Percentiles rank a stretch among this genome's conserved stretches.
Evolutionary conservation across 2,113 vertebrate genomes (phyloP).

Genomic region (Phoxinus phoxinus): DNA sequence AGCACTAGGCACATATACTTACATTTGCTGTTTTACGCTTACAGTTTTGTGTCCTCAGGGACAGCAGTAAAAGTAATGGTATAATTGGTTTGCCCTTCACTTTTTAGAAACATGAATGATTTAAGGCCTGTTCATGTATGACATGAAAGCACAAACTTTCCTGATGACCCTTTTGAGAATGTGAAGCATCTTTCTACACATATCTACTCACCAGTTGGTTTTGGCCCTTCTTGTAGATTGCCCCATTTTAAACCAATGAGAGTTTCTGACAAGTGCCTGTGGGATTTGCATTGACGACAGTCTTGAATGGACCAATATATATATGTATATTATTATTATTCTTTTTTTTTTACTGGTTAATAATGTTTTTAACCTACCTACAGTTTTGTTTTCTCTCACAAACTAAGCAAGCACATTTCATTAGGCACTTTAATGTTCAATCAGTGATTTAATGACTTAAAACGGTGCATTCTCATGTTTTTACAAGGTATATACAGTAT

Average conservation of each 20-base stretch:
- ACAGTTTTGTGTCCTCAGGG: neutral
- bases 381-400: neutral
- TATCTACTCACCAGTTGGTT: no score
- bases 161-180: neutral
- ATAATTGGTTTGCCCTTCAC: neutral
- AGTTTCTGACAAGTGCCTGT: neutral
- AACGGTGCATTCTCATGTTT: neutral
- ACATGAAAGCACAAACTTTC: neutral
- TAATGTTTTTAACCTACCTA: neutral
- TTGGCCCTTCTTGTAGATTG: neutral
- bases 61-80: neutral
- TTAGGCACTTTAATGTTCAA: conserved; percentile 40
- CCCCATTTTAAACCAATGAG: neutral
- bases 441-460: neutral
- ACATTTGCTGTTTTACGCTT: neutral
- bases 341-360: neutral
- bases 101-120: neutral
- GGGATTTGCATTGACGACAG: neutral
- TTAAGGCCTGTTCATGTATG: neutral
- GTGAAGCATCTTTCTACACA: neutral
- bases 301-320: neutral
- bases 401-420: conserved; percentile 46
- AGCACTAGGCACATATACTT: conserved; percentile 73
- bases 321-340: no score
- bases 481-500: neutral